Conservation (phyloP, 2,797 vertebrate species). For the Apogon hyalosoma region DNA sequence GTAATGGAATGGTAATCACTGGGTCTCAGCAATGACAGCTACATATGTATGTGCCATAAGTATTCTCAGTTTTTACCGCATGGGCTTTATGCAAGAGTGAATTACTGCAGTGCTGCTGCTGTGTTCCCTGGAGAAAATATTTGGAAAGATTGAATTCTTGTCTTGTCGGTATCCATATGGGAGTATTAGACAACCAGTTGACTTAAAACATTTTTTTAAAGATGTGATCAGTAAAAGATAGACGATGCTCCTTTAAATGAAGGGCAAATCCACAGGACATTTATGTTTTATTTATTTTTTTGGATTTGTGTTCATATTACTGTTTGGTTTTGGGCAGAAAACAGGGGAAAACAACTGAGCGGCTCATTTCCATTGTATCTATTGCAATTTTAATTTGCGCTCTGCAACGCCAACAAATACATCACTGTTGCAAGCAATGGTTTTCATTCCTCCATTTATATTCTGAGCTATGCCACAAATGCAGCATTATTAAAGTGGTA, state of each 20-base stretch:
- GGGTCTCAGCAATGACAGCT: slow-evolving; percentile 39
- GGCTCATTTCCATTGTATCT: slow-evolving; percentile 24
- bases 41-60: slow-evolving; percentile 46
- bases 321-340: not conserved
- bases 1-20: slow-evolving; percentile 50
- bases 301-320: not conserved
- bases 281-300: not conserved
- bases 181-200: slow-evolving; percentile 2
- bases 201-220: slow-evolving; percentile 1
- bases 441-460: slow-evolving; percentile 37
- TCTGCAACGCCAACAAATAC: slow-evolving; percentile 10
- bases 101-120: not conserved
- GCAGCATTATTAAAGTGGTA: slow-evolving; percentile 46
- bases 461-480: slow-evolving; percentile 19
- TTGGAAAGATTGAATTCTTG: slow-evolving; percentile 17
- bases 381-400: slow-evolving; percentile 29
- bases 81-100: slow-evolving; percentile 4
- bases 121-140: slow-evolving; percentile 9
- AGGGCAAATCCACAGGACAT: not conserved
- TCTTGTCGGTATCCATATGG: slow-evolving; percentile 7
- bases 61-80: not conserved
- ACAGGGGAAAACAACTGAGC: not conserved
- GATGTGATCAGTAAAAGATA: not conserved
- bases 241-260: not conserved
- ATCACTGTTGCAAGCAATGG: slow-evolving; percentile 19